Conservation (phyloP, 2,113 vertebrate species). For the Gymnobelideus leadbeateri region DNA sequence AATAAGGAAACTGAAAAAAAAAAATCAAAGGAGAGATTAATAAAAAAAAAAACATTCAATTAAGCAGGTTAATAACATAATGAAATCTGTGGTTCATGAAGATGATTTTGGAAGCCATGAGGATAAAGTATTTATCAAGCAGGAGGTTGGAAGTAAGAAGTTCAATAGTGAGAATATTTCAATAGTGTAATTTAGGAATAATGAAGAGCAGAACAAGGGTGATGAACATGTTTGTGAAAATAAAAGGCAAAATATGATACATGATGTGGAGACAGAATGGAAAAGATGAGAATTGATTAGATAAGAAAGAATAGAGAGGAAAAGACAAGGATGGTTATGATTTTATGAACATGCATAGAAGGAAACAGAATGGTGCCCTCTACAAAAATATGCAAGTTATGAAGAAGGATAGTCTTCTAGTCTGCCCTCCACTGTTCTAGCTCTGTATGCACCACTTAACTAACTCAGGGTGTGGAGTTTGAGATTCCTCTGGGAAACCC, state of each 20-base stretch:
- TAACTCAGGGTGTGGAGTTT: background rate
- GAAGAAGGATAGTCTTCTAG: no score
- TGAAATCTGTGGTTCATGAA: background rate
- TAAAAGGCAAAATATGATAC: background rate
- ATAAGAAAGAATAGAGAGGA: background rate
- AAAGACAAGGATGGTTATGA: background rate
- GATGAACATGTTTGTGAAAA: background rate
- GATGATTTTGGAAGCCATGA: background rate
- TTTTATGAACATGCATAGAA: background rate
- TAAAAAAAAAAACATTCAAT: background rate
- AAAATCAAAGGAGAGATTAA: background rate
- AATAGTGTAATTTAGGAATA: background rate
- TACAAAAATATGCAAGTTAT: no score
- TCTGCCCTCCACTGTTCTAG: no score
- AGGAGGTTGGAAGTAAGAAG: background rate
- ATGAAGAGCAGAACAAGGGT: background rate
- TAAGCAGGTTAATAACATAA: background rate
- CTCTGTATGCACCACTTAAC: background rate
- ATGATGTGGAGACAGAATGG: background rate
- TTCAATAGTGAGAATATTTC: background rate
- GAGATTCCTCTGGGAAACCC: background rate
- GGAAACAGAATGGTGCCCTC: no score
- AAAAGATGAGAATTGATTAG: background rate
- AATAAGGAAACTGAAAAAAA: background rate
- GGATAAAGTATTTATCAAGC: background rate